Evolutionary conservation across 2,888 invertebrate genomes (phyloP).

Genomic region (Hartigia nigra): DNA sequence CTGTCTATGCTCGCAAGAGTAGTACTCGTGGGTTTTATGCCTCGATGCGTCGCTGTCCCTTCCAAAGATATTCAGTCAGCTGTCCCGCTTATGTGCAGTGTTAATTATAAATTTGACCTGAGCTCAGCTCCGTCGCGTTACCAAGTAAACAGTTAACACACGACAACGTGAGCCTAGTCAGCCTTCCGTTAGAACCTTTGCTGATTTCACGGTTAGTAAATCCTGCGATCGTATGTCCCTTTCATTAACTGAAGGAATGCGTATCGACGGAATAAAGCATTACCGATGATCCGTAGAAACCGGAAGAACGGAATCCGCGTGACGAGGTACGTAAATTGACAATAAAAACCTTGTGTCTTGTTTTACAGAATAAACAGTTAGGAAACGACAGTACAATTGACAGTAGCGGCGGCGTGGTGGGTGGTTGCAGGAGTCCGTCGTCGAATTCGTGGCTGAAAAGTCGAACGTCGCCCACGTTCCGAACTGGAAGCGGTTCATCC

Average conservation of each 20-base stretch:
- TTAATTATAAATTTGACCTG: conserved; percentile 55
- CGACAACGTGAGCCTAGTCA: background rate
- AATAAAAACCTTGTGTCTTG: conserved; percentile 12
- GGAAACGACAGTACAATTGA: conserved; percentile 6
- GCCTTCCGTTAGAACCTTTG: background rate
- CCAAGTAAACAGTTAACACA: conserved; percentile 32
- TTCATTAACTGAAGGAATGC: background rate
- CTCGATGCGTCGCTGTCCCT: background rate
- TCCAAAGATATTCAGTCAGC: conserved; percentile 18
- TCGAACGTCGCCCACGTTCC: conserved; percentile 61
- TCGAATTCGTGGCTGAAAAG: conserved; percentile 61
- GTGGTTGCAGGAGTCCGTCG: conserved; percentile 50
- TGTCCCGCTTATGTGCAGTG: conserved; percentile 53
- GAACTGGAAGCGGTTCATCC: conserved; percentile 58
- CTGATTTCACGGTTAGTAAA: background rate
- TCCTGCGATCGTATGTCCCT: background rate
- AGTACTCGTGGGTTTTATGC: background rate
- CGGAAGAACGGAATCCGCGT: background rate
- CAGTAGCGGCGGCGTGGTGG: conserved; percentile 32
- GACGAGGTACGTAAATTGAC: background rate
- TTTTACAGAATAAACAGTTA: conserved; percentile 56
- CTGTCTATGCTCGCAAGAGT: background rate
- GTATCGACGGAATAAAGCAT: background rate
- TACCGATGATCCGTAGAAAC: background rate
- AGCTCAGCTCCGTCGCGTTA: conserved; percentile 30